These are phyloP conservation scores for Leucosticte australis DNA, from an alignment of 2,113 vertebrate genomes.

Conservation along the genomic window DNA sequence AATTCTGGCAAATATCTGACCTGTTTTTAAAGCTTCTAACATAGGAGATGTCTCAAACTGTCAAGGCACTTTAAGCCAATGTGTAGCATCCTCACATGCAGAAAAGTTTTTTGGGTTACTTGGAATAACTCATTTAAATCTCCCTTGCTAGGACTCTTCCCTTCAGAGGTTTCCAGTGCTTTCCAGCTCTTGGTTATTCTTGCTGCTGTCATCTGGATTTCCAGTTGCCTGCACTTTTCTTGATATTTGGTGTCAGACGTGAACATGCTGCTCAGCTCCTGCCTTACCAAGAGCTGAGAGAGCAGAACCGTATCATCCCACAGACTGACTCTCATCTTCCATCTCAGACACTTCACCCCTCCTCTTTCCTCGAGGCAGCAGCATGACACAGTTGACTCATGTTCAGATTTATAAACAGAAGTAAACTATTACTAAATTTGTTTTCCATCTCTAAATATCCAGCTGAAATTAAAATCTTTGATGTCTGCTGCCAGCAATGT, in stretches of 20 bases:
- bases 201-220: neutral
- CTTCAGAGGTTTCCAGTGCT: neutral
- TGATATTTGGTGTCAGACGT: neutral
- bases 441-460: conserved; percentile 19
- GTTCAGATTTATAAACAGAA: conserved; percentile 42
- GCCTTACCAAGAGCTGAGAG: neutral
- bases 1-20: neutral
- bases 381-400: conserved; percentile 18
- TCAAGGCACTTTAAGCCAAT: neutral
- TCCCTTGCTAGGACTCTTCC: neutral
- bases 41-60: neutral
- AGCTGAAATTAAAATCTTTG: conserved; percentile 44
- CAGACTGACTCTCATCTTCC: neutral
- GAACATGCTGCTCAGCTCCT: neutral
- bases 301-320: neutral
- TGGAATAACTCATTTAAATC: neutral
- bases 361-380: conserved; percentile 7
- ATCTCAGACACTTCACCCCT: neutral
- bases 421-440: conserved; percentile 45
- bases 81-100: neutral
- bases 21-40: neutral
- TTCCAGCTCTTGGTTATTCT: neutral
- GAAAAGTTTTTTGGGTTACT: neutral
- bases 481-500: neutral
- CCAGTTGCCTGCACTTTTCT: neutral